Evolutionary conservation across 2,888 invertebrate species (phyloP), one percentile per base, ranked within the genome.

Genomic region (Meghimatium bilineatum): DNA sequence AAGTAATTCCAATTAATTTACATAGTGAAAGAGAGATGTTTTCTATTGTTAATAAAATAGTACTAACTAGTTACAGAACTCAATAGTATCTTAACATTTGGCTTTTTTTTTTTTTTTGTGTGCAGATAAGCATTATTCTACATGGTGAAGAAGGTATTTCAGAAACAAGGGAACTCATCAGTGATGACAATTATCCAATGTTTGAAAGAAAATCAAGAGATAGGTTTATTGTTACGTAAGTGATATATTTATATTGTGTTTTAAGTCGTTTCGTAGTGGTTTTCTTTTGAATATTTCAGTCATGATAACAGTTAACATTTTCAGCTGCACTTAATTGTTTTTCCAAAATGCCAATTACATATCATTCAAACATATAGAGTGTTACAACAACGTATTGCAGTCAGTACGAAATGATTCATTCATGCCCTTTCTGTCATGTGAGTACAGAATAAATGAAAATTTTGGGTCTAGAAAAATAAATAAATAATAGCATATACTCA

Each of bases 101-200:
- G 12, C 44, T 8, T 44, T 44, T 8, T 44, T 63, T 63, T 63
- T 10, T 14, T 49, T 26, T 66, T 49, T 75, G 17, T 74, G 82
- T 87, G 8, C 88, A 94, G 94, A 93, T 94, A 78, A 93, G 92
- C 88, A 86, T 94, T n/a, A 93, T 94, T 74, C 88, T 94, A 32
- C 94, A 94, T 87, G 94, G 94, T 8, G 93, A 93, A 78, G 91
- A 93, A 49, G 94, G 93, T 20, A 92, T 93, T 91, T 93, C 93
- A 1, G 94, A 94, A 83, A 94, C 93, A 10, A 87, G 93, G 74
- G 93, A 93, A 79, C 89, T 94, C 0, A 90, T 93, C 85, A 92
- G 91, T 84, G 91, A 91, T 79, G 90, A 90, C 60, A 89, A 90
- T 69, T 86, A 90, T 75, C 89, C 90, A 12, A 85, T 93, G 87